Evolutionary conservation across 1,140 invertebrate species (phyloP).

Genomic region (Pomacea maculata): DNA sequence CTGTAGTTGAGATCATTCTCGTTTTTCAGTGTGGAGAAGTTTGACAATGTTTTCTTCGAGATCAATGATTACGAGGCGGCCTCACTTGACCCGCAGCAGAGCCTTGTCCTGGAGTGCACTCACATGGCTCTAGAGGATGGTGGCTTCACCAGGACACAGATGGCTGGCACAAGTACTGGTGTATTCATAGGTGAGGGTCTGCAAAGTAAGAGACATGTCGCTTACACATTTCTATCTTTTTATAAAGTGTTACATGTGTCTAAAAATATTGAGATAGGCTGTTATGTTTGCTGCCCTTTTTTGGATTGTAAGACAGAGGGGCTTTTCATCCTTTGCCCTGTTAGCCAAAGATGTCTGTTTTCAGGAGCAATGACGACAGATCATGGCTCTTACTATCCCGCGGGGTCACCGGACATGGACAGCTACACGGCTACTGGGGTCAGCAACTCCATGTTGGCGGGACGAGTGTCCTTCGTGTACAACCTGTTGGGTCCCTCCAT

Average conservation of each 20-base stretch:
- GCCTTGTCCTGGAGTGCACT: constrained; percentile 42
- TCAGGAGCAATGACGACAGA: constrained; percentile 44
- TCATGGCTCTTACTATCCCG: constrained; percentile 19
- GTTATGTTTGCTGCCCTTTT: too few species aligned
- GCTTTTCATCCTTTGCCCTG: too few species aligned
- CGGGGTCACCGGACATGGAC: constrained; percentile 20
- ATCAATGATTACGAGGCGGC: constrained; percentile 46
- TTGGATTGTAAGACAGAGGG: too few species aligned
- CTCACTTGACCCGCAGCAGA: constrained; percentile 49
- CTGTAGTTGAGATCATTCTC: too few species aligned
- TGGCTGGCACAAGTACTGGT: constrained; percentile 39
- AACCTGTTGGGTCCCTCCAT: constrained; percentile 48
- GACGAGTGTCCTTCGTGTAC: constrained; percentile 46
- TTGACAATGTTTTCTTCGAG: constrained; percentile 43
- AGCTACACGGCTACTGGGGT: constrained; percentile 45
- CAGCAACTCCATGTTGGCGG: constrained; percentile 38
- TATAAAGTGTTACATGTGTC: too few species aligned
- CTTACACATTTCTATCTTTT: too few species aligned
- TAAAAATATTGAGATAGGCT: too few species aligned
- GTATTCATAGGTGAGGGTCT: constrained; percentile 48
- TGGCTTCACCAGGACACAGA: constrained; percentile 35
- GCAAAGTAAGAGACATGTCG: too few species aligned
- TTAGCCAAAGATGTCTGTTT: too few species aligned
- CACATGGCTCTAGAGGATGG: constrained; percentile 51
- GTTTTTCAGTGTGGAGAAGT: constrained; percentile 24